These are phyloP conservation scores for Ceratina japonica DNA, from an alignment of 1,140 invertebrate species.

Conservation along the genomic window DNA sequence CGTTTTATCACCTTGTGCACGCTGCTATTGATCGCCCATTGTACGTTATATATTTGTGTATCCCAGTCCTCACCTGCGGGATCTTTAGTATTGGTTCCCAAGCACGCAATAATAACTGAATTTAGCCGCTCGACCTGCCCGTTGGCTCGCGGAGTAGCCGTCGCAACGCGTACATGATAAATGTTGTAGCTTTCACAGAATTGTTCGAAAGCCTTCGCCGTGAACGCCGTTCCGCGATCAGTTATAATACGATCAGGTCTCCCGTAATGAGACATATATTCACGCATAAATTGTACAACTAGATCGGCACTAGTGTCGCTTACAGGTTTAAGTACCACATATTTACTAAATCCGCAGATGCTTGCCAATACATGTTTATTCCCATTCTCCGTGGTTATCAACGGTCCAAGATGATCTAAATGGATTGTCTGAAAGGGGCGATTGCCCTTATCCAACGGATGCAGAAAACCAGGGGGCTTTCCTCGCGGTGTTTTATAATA, in stretches of 20 bases:
- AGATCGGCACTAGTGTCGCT: background rate
- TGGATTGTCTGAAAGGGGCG: conserved; percentile 52
- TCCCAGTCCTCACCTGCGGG: conserved; percentile 49
- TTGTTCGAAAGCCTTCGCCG: conserved; percentile 4
- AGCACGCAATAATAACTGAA: conserved; percentile 36
- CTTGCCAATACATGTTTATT: conserved; percentile 14
- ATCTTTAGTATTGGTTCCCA: conserved; percentile 17
- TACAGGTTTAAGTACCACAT: conserved; percentile 7
- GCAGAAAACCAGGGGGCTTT: conserved; percentile 46
- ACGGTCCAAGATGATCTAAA: conserved; percentile 41
- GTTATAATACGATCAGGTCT: conserved; percentile 33
- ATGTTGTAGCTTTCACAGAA: conserved; percentile 14
- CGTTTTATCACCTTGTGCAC: conserved; percentile 38
- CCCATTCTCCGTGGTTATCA: conserved; percentile 9
- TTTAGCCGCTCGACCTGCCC: conserved; percentile 30
- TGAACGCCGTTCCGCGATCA: conserved; percentile 43
- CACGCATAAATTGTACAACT: background rate
- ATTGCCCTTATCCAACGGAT: conserved; percentile 47
- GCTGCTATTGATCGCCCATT: conserved; percentile 57
- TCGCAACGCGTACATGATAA: background rate
- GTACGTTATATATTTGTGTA: conserved; percentile 38
- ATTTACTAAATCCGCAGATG: conserved; percentile 29
- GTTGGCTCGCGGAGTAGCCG: background rate
- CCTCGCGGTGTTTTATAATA: conserved; percentile 53
- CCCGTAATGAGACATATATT: conserved; percentile 27